Percentiles rank a stretch among this genome's conserved stretches.
Conservation (phyloP, 2,888 invertebrate species). For the Drosophila bunnanda region DNA sequence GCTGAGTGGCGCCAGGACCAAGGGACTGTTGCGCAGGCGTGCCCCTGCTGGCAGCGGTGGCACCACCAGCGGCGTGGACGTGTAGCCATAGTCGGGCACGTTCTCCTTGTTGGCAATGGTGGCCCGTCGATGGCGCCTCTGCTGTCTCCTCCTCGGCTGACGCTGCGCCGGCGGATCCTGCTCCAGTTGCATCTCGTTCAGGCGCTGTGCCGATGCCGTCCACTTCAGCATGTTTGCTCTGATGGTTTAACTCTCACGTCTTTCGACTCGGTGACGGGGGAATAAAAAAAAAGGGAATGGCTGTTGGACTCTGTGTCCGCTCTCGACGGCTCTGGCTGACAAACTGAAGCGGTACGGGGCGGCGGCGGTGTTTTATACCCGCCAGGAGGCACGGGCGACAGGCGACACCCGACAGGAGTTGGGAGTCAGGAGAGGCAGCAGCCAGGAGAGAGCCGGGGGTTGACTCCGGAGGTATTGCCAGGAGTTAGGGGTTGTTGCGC, state of each 20-base stretch:
- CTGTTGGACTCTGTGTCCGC: slow-evolving; percentile 21
- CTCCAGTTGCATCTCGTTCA: slow-evolving; percentile 55
- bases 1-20: slow-evolving; percentile 77
- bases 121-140: slow-evolving; percentile 73
- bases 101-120: slow-evolving; percentile 82
- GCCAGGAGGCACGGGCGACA: slow-evolving; percentile 7
- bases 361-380: slow-evolving; percentile 64
- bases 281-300: slow-evolving; percentile 40
- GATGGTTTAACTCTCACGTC: background rate
- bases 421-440: background rate
- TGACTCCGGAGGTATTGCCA: background rate
- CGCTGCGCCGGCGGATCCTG: background rate
- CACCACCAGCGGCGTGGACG: slow-evolving; percentile 73
- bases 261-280: slow-evolving; percentile 2
- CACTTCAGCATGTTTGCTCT: slow-evolving; percentile 81
- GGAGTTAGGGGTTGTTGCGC: slow-evolving; percentile 71
- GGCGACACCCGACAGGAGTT: slow-evolving; percentile 2
- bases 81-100: slow-evolving; percentile 62
- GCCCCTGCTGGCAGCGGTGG: slow-evolving; percentile 47
- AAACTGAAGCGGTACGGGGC: slow-evolving; percentile 74
- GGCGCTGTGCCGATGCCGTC: slow-evolving; percentile 81
- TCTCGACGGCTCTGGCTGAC: slow-evolving; percentile 78
- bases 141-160: slow-evolving; percentile 16
- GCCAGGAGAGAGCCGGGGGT: slow-evolving; percentile 6
- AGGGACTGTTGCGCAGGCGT: slow-evolving; percentile 71